Evolutionary conservation across 2,888 invertebrate genomes (phyloP).

Genomic region (Morinoia aosen): DNA sequence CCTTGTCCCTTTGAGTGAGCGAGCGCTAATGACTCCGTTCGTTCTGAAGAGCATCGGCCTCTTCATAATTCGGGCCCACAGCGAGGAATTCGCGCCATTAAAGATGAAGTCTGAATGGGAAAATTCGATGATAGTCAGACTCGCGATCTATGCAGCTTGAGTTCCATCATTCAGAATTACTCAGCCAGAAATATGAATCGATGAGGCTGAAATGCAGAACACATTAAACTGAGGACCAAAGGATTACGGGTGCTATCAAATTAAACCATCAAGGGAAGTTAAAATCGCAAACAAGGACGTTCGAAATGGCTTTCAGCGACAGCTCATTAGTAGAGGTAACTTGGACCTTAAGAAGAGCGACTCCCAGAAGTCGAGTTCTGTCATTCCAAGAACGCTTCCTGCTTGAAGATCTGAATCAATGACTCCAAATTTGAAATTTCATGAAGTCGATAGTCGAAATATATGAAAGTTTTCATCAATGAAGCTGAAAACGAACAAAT

Average conservation of each 20-base stretch:
- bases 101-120: neutral
- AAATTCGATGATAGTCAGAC: neutral
- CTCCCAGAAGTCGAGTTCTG: neutral
- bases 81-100: neutral
- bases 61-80: neutral
- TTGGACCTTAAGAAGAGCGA: neutral
- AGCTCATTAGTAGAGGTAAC: neutral
- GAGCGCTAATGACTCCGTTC: constrained; percentile 2
- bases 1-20: neutral
- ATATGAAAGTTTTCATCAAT: too few species aligned
- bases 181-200: neutral
- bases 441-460: too few species aligned
- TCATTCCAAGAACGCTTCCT: neutral
- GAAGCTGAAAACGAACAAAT: too few species aligned
- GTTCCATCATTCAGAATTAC: neutral
- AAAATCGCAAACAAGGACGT: neutral
- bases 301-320: neutral
- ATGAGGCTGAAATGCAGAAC: neutral
- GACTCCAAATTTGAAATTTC: neutral
- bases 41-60: neutral
- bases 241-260: neutral
- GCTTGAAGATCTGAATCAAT: neutral
- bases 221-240: neutral
- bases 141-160: neutral
- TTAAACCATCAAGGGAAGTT: neutral